Conservation (phyloP, 2,113 vertebrate genomes). For the Cynocephalus volans region DNA sequence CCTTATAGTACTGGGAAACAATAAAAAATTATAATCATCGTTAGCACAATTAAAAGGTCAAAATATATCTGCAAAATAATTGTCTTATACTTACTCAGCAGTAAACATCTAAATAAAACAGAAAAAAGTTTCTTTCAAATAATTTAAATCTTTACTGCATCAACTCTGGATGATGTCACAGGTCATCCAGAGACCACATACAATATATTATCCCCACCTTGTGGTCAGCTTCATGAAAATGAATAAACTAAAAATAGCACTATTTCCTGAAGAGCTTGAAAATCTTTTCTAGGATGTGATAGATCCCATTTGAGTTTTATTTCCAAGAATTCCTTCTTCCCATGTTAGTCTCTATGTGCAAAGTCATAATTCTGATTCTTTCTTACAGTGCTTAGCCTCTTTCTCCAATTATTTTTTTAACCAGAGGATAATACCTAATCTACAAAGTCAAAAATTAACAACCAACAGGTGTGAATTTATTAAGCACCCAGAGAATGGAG, state of each 20-base stretch:
- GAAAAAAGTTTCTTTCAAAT: background rate
- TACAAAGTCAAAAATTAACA: background rate
- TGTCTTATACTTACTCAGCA: background rate
- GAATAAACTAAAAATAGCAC: constrained; percentile 7
- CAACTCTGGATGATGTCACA: background rate
- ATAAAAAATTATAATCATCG: constrained; percentile 8
- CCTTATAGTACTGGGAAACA: background rate
- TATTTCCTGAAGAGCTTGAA: background rate
- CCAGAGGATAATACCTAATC: background rate
- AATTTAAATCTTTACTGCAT: background rate
- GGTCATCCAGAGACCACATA: background rate
- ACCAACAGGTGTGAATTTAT: background rate
- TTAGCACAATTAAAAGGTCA: background rate
- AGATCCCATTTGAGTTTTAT: background rate
- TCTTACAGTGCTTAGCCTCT: background rate
- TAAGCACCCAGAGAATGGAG: background rate
- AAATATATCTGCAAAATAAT: background rate
- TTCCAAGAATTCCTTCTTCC: background rate
- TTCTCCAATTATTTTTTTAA: background rate
- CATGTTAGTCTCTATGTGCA: background rate
- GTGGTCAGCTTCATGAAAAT: constrained; percentile 34
- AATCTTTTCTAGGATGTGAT: background rate
- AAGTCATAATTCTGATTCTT: background rate
- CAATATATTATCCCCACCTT: background rate
- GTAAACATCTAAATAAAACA: constrained; percentile 36